Evolutionary conservation across 2,797 vertebrate genomes (phyloP).

Genomic region (Euphonia xanthogaster): DNA sequence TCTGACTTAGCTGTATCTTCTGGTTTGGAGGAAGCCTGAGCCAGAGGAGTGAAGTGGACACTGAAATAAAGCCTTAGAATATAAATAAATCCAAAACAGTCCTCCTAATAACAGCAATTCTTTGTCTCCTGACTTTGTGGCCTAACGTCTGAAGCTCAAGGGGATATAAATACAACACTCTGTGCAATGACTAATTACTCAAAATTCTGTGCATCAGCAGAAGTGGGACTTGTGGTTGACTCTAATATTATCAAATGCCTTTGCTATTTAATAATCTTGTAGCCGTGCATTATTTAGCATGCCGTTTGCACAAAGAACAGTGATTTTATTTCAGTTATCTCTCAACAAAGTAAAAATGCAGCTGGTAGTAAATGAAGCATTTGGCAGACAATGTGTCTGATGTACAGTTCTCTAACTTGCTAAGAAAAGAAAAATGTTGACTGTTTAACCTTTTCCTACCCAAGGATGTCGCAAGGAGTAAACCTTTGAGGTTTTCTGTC

Average conservation of each 20-base stretch:
- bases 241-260: conserved; percentile 76
- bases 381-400: conserved; percentile 73
- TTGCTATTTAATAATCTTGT: conserved; percentile 74
- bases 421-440: conserved; percentile 55
- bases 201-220: conserved; percentile 77
- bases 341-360: conserved; percentile 72
- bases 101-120: conserved; percentile 71
- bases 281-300: conserved; percentile 58
- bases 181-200: conserved; percentile 76
- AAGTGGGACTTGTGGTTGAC: conserved; percentile 77
- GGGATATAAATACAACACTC: conserved; percentile 73
- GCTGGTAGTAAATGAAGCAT: conserved; percentile 72
- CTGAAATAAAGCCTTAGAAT: conserved; percentile 66
- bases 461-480: conserved; percentile 16
- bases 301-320: conserved; percentile 69
- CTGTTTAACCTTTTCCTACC: conserved; percentile 68
- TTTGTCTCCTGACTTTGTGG: conserved; percentile 78
- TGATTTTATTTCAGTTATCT: conserved; percentile 75
- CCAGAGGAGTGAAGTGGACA: conserved; percentile 59
- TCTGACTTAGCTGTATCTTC: conserved; percentile 57
- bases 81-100: conserved; percentile 72
- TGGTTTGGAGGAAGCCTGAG: conserved; percentile 39
- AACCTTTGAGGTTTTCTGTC: background rate
- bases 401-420: conserved; percentile 54
- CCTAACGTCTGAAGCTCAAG: conserved; percentile 75